These are phyloP conservation scores for Lytechinus variegatus DNA, from an alignment of 35 echinoderm and acorn worm genomes.

Conservation along the genomic window DNA sequence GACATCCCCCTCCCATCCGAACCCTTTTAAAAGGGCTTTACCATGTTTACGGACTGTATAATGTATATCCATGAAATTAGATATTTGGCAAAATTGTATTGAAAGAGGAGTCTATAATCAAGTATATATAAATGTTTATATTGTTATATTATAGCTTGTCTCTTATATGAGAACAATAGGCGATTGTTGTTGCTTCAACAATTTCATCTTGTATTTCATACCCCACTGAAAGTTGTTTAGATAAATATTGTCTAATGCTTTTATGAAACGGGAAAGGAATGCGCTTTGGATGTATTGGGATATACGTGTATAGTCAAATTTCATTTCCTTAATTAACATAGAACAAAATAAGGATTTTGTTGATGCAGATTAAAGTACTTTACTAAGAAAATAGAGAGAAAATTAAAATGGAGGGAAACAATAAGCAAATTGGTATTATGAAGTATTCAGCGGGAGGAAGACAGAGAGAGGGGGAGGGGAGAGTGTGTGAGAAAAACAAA, in stretches of 20 bases:
- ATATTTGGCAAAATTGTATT: no score
- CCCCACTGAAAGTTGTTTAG: neutral
- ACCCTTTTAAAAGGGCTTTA: no score
- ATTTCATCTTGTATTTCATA: no score
- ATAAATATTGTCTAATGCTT: neutral
- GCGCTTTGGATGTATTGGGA: neutral
- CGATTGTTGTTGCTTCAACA: no score
- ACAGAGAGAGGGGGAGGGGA: neutral
- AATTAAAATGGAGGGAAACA: neutral
- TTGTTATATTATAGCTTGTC: no score
- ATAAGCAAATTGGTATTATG: neutral
- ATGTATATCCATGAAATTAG: no score
- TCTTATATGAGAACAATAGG: no score
- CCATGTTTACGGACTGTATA: no score
- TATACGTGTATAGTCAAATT: neutral
- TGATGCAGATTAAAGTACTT: neutral
- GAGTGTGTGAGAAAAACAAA: neutral
- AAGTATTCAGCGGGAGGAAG: neutral
- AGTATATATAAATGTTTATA: no score
- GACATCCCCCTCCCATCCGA: no score
- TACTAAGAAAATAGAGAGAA: neutral
- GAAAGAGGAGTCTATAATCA: no score
- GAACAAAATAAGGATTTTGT: neutral
- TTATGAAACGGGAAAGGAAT: neutral
- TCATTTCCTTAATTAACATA: neutral